Percentiles rank a stretch among this genome's conserved stretches.
These are phyloP conservation scores for Steinernema scapterisci DNA, from an alignment of 2,888 invertebrate genomes.

Conservation along the genomic window DNA sequence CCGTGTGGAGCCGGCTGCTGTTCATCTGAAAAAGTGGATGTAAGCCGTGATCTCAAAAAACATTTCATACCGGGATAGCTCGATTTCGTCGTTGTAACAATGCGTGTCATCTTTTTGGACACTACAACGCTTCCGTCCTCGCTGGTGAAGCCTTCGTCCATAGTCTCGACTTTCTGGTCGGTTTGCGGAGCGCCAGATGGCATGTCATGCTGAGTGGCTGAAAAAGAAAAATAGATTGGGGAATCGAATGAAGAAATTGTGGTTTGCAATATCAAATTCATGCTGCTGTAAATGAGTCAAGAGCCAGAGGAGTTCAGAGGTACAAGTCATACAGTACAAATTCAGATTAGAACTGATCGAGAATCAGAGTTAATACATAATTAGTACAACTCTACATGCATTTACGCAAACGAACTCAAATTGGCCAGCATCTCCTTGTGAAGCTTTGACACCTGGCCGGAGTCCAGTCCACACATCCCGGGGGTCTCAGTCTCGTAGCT, in stretches of 20 bases:
- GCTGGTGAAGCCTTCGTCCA: constrained; percentile 66
- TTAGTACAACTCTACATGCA: constrained; percentile 1
- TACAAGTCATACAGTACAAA: too few relatives aligned
- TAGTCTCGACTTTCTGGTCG: constrained; percentile 61
- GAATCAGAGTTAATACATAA: too few relatives aligned
- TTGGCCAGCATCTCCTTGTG: constrained; percentile 61
- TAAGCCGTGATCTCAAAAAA: neutral
- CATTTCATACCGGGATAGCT: constrained; percentile 59
- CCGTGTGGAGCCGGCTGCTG: constrained; percentile 6
- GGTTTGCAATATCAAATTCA: neutral
- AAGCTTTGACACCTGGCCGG: constrained; percentile 59
- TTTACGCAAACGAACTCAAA: constrained; percentile 49
- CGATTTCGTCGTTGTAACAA: constrained; percentile 66
- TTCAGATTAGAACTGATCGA: too few relatives aligned
- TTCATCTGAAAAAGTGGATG: neutral
- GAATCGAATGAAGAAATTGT: neutral
- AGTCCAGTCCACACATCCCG: constrained; percentile 61
- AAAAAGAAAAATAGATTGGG: neutral
- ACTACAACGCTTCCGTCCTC: constrained; percentile 66
- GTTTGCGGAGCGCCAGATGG: constrained; percentile 37
- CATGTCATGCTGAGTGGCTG: neutral
- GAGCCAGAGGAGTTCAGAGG: too few relatives aligned
- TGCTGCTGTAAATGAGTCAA: neutral
- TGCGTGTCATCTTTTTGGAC: constrained; percentile 66
- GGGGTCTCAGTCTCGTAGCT: constrained; percentile 67